A percentile compares a stretch with the other conserved stretches of the same genome.
These are phyloP conservation scores for Catocala fraxini DNA, from an alignment of 2,888 invertebrate species.

Conservation along the genomic window DNA sequence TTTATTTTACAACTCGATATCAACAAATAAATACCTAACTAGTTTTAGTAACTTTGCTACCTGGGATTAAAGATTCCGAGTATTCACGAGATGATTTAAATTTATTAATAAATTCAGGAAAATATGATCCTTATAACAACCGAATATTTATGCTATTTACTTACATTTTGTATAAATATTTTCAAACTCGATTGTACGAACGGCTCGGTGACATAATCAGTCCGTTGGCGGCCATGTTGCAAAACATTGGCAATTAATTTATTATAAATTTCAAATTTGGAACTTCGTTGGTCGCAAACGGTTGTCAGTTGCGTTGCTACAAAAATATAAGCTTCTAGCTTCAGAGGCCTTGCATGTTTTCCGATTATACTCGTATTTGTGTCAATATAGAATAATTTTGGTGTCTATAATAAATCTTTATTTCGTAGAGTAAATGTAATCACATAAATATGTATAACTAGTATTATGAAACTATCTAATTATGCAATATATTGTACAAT, in stretches of 20 bases:
- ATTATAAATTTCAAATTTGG: conserved; percentile 3
- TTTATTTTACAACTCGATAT: no score
- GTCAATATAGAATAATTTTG: conserved; percentile 54
- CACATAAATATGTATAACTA: background rate
- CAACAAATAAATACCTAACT: no score
- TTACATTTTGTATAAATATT: background rate
- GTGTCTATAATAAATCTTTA: conserved; percentile 51
- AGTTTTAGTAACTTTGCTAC: no score
- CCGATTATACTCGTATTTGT: conserved; percentile 53
- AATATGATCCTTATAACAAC: no score
- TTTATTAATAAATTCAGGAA: no score
- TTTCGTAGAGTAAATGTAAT: conserved; percentile 25
- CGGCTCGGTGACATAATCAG: conserved; percentile 20
- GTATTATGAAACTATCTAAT: conserved; percentile 9
- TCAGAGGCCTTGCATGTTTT: conserved; percentile 78
- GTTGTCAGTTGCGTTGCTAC: conserved; percentile 66
- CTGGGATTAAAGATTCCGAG: no score
- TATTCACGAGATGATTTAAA: no score
- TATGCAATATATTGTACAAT: conserved; percentile 29
- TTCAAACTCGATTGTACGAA: conserved; percentile 49
- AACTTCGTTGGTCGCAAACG: conserved; percentile 41
- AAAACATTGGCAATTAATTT: conserved; percentile 37
- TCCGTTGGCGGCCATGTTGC: conserved; percentile 40
- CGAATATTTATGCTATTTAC: background rate
- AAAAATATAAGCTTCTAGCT: conserved; percentile 74